Percentiles rank a stretch among this genome's conserved stretches.
Evolutionary conservation across 2,888 invertebrate genomes (phyloP).

Genomic region (Ormyrus rosae): DNA sequence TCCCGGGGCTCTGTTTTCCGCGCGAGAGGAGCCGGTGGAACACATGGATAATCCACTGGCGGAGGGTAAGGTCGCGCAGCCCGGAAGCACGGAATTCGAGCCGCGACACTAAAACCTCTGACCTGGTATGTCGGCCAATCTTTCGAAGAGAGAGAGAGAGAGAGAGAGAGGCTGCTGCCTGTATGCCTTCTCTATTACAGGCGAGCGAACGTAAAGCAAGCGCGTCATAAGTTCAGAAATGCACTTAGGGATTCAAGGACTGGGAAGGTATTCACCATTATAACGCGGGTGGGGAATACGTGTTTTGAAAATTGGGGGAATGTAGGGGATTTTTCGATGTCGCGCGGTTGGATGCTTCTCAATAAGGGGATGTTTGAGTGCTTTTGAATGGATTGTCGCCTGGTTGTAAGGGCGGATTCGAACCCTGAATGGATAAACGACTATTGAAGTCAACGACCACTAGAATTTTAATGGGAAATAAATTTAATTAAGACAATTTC

Average conservation of each 20-base stretch:
- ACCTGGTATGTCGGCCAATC: conserved; percentile 70
- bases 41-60: not conserved
- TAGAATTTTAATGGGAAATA: too few relatives aligned
- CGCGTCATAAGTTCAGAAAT: conserved; percentile 42
- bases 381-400: not conserved
- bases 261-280: not conserved
- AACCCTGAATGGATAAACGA: too few relatives aligned
- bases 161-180: conserved; percentile 4
- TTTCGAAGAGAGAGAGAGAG: conserved; percentile 58
- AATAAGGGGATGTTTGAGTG: not conserved
- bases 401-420: too few relatives aligned
- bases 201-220: conserved; percentile 19
- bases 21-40: not conserved
- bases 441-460: too few relatives aligned
- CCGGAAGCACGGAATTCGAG: conserved; percentile 67
- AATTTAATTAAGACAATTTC: too few relatives aligned
- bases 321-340: not conserved
- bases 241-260: conserved; percentile 38
- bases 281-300: not conserved
- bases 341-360: not conserved
- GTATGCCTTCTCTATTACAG: conserved; percentile 11
- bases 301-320: not conserved
- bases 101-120: conserved; percentile 68
- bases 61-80: not conserved
- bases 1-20: not conserved